Percentiles rank a stretch among this genome's conserved stretches.
Conservation (phyloP, 2,888 invertebrate species). For the Lasioglossum lativentre region DNA sequence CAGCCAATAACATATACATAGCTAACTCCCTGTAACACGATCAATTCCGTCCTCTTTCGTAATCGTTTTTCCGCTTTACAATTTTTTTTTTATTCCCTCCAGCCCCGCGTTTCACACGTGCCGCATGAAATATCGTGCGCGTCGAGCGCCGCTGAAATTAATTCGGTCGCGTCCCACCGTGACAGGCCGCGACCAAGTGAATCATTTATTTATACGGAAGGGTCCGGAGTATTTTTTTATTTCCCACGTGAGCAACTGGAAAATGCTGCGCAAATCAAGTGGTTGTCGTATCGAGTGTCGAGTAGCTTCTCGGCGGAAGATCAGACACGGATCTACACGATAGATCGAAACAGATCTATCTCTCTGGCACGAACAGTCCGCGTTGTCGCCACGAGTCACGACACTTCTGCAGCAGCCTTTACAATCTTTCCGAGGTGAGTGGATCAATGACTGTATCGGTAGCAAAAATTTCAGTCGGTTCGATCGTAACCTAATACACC, state of each 20-base stretch:
- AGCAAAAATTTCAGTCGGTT: constrained; percentile 49
- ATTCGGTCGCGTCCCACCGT: constrained; percentile 15
- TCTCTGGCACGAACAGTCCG: not conserved
- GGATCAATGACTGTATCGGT: constrained; percentile 41
- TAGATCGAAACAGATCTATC: not conserved
- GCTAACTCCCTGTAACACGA: not conserved
- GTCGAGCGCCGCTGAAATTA: not conserved
- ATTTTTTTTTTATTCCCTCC: not conserved
- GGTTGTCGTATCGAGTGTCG: not conserved
- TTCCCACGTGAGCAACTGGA: not conserved
- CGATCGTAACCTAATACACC: constrained; percentile 25
- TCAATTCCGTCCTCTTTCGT: not conserved
- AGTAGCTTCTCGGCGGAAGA: not conserved
- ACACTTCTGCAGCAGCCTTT: not conserved
- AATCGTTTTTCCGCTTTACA: not conserved
- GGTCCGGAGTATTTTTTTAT: not conserved
- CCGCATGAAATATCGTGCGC: constrained; percentile 21
- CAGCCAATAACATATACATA: constrained; percentile 3
- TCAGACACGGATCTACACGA: no score
- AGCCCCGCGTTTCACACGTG: not conserved
- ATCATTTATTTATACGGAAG: constrained; percentile 12
- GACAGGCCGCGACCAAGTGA: constrained; percentile 19
- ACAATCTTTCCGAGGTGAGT: constrained; percentile 29
- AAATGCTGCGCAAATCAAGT: constrained; percentile 11
- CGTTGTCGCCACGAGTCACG: not conserved